phyloP scores from a whole-genome alignment of 2,113 vertebrate species.

The Rhineura floridana region DNA sequence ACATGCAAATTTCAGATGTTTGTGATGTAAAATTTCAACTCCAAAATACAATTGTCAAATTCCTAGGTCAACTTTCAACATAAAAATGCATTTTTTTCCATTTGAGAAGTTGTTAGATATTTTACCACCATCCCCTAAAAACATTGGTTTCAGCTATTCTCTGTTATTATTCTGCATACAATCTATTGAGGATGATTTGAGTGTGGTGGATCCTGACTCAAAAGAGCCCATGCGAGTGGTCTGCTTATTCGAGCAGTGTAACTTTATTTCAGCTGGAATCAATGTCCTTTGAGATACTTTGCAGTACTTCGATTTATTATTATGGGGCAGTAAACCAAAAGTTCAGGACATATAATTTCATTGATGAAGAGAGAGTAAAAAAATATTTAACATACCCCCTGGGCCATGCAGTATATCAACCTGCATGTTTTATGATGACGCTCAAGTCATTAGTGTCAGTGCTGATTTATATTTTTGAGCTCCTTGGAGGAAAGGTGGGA shows the following conservation, averaged over 20 bases:
- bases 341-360: not conserved
- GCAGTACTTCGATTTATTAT: not conserved
- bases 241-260: not conserved
- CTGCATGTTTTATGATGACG: not conserved
- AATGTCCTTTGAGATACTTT: not conserved
- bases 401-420: slow-evolving; percentile 11
- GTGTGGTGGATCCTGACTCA: not conserved
- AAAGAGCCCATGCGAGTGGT: not conserved
- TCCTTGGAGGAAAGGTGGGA: no score
- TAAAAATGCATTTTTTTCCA: not conserved
- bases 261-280: not conserved
- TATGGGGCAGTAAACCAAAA: not conserved
- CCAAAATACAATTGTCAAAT: not conserved
- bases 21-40: not conserved
- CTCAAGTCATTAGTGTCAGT: slow-evolving; percentile 13
- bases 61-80: not conserved
- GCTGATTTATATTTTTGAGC: not conserved
- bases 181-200: not conserved
- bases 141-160: not conserved
- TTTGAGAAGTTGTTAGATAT: not conserved
- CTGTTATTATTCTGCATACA: not conserved
- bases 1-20: not conserved
- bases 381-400: slow-evolving; percentile 39
- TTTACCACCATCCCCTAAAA: no score
- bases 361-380: not conserved